Conservation (phyloP, 2,113 vertebrate species). For the Podocnemis expansa region DNA sequence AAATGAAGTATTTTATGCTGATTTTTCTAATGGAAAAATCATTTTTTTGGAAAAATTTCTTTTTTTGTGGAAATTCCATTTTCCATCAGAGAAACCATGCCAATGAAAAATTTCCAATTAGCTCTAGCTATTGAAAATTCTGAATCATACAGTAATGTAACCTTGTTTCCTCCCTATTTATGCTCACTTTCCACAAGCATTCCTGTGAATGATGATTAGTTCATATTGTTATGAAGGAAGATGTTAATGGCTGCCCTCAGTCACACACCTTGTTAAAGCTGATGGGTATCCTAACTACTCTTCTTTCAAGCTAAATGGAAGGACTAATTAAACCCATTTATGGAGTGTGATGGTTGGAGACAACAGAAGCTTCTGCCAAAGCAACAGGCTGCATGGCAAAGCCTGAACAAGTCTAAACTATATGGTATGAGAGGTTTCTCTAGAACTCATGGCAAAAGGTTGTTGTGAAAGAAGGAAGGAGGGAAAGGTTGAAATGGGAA, state of each 20-base stretch:
- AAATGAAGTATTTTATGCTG: not conserved
- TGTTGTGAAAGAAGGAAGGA: rapidly evolving
- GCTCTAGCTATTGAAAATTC: not conserved
- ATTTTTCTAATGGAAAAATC: rapidly evolving
- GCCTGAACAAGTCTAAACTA: rapidly evolving
- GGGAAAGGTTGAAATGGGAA: not conserved
- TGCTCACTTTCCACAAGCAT: not conserved
- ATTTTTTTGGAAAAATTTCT: not conserved
- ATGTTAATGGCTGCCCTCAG: not conserved
- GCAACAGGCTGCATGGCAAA: not conserved
- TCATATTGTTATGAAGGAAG: not conserved
- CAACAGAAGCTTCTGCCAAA: not conserved
- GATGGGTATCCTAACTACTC: not conserved
- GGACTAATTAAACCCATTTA: not conserved
- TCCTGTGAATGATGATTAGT: not conserved
- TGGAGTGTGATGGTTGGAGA: not conserved
- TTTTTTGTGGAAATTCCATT: not conserved
- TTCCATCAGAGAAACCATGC: not conserved
- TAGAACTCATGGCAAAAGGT: not conserved
- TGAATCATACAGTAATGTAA: not conserved
- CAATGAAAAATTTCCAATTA: not conserved
- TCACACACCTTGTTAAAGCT: not conserved
- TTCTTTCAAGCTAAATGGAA: not conserved
- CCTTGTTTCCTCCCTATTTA: not conserved
- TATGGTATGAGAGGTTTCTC: not conserved